Base-by-base conservation (phyloP, 2,888 invertebrate genomes). In the Miltochrista miniata region DNA sequence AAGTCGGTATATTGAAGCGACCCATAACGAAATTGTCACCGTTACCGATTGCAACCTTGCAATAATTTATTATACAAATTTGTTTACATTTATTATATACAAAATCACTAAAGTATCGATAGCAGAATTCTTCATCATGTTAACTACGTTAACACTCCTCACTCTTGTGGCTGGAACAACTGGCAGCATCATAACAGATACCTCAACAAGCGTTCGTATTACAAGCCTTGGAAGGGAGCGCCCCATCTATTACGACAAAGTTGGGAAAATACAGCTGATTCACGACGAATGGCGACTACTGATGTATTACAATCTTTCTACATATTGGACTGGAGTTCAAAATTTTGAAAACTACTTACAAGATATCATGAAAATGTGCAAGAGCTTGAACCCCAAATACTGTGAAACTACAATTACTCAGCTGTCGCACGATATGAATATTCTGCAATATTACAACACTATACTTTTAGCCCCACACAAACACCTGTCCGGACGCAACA, bases 361-460 rank as follows among this genome's bases (percentile, higher is more conserved):
- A 3, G 11, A 12, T 1, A n/a, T 38, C 8, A 14, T 9, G 36
- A 38, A 13, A 1, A 38, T 9, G 8, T 18, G 38, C 24, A 11
- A 34, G 0, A 10, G 45, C 15, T 37, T 37, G 0, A 15, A 49
- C 0, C 11, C 39, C 18, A n/a, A 49, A 10, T 31, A 42, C 5
- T 54, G 54, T 10, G 2, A 13, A 14, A 1, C 45, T 0, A 49
- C 43, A 5, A 49, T 46, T 37, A 42, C 49, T 12, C 49, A 49
- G 30, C 34, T 54, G 3, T 12, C 8, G 1, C 45, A 54, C 30
- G 53, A 54, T 38, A 45, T 54, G 33, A 42, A 53, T n/a, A 9
- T 43, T 9, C 35, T 53, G 0, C 34, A 12, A 0, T 45, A 49
- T 18, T 53, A 49, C 14, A 54, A 49, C 31, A 12, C 34, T 0